phyloP scores from a whole-genome alignment of 2,113 vertebrate genomes.

The Pterocles burchelli region DNA sequence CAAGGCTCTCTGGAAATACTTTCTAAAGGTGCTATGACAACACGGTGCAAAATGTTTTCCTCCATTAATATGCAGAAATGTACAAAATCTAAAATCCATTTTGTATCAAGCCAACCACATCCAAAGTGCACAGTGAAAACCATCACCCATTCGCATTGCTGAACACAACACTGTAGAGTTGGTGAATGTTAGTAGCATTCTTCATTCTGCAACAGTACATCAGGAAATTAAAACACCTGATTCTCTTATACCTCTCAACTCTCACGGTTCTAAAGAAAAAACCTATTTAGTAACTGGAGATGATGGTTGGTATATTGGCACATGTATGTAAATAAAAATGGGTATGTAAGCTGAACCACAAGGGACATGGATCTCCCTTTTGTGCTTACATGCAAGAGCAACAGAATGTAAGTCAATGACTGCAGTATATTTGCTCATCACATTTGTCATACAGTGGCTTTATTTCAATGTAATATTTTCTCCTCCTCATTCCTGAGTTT shows the following conservation, averaged over 20 bases:
- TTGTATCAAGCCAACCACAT: neutral
- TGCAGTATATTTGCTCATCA: neutral
- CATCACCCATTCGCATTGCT: neutral
- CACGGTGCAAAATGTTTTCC: neutral
- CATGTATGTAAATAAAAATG: neutral
- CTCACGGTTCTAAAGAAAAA: slow-evolving; percentile 13
- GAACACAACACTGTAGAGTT: neutral
- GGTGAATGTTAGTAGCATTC: slow-evolving; percentile 51
- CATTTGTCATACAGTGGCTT: neutral
- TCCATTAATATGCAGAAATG: neutral
- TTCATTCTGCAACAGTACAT: neutral
- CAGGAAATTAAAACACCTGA: slow-evolving; percentile 42
- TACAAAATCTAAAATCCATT: neutral
- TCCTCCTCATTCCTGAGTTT: neutral
- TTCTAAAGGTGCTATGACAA: slow-evolving; percentile 21
- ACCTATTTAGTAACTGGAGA: neutral
- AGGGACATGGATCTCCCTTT: neutral
- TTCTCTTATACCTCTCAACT: slow-evolving; percentile 71
- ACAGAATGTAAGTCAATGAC: slow-evolving; percentile 15
- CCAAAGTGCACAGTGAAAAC: neutral
- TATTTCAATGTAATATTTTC: slow-evolving; percentile 20
- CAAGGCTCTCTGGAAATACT: slow-evolving; percentile 14
- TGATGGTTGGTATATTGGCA: neutral
- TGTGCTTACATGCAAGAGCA: slow-evolving; percentile 6
- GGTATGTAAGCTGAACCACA: neutral